phyloP scores from a whole-genome alignment of 2,113 vertebrate species.

The Forbesichthys agassizii region DNA sequence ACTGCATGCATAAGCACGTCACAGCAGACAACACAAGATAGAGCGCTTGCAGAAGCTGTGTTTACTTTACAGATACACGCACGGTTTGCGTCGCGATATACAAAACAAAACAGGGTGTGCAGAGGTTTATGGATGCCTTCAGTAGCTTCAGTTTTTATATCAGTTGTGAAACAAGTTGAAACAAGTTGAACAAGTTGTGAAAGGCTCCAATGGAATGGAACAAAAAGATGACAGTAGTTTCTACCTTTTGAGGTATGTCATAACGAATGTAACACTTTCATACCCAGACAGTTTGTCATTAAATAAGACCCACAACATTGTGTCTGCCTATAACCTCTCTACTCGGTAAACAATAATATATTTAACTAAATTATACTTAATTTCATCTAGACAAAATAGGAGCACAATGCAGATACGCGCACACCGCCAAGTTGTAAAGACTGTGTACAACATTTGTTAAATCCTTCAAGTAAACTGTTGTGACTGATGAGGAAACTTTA shows the following conservation, averaged over 20 bases:
- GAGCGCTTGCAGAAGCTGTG: too few species aligned
- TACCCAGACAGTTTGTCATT: constrained; percentile 31
- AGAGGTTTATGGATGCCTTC: neutral
- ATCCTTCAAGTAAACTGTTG: constrained; percentile 53
- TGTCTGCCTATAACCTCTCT: neutral
- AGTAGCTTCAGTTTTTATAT: constrained; percentile 10
- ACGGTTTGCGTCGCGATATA: neutral
- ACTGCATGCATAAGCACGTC: too few species aligned
- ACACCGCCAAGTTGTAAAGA: constrained; percentile 48
- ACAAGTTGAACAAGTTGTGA: too few species aligned
- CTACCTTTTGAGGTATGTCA: too few species aligned
- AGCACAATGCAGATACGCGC: constrained; percentile 4
- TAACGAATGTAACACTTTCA: constrained; percentile 37
- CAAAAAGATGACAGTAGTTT: constrained; percentile 9
- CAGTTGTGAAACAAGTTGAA: constrained; percentile 1
- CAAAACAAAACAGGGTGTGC: too few species aligned
- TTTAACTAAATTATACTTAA: constrained; percentile 66
- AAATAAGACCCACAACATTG: constrained; percentile 6
- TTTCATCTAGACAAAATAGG: constrained; percentile 38
- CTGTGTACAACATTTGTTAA: constrained; percentile 58
- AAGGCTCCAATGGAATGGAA: neutral
- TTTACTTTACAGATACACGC: too few species aligned
- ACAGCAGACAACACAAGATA: too few species aligned
- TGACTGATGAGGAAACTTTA: constrained; percentile 61
- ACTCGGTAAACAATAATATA: constrained; percentile 34